A percentile compares a stretch with the other conserved stretches of the same genome.
These are phyloP conservation scores for Cotesia chilonis DNA, from an alignment of 1,140 invertebrate genomes.

Conservation along the genomic window DNA sequence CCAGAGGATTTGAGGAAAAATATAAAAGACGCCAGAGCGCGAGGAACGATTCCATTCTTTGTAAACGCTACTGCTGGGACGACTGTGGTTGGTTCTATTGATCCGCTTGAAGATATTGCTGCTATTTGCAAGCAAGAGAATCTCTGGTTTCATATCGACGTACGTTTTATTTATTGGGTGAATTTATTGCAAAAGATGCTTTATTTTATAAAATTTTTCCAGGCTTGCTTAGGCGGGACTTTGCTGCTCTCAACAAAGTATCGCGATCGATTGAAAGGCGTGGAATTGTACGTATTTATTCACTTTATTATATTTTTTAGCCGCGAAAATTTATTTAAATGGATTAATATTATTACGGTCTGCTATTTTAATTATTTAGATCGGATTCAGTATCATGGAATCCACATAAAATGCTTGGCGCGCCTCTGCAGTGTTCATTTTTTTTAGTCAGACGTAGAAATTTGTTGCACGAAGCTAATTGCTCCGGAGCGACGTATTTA, in stretches of 20 bases:
- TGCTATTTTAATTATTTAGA: conserved; percentile 55
- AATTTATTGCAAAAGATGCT: no score
- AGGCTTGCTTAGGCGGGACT: conserved; percentile 86
- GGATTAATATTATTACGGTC: no score
- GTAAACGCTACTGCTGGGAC: conserved; percentile 81
- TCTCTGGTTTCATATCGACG: conserved; percentile 90
- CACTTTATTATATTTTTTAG: conserved; percentile 9
- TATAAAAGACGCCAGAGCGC: conserved; percentile 62
- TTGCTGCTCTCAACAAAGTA: conserved; percentile 77
- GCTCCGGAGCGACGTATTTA: conserved; percentile 82
- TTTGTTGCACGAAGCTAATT: conserved; percentile 78
- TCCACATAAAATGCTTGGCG: conserved; percentile 91
- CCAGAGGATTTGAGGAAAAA: conserved; percentile 67
- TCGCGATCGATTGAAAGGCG: conserved; percentile 71
- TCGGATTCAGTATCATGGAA: conserved; percentile 91
- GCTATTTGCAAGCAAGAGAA: conserved; percentile 71
- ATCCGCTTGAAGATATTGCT: conserved; percentile 79
- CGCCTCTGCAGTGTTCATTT: conserved; percentile 86
- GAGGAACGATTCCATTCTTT: conserved; percentile 71
- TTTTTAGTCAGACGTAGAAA: conserved; percentile 76
- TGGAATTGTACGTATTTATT: conserved; percentile 70
- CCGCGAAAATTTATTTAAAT: no score
- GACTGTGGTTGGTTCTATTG: conserved; percentile 84
- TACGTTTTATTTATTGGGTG: conserved; percentile 61
- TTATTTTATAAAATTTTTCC: conserved; percentile 47